Conservation (phyloP, 2,888 invertebrate species). For the Boloria selene region DNA sequence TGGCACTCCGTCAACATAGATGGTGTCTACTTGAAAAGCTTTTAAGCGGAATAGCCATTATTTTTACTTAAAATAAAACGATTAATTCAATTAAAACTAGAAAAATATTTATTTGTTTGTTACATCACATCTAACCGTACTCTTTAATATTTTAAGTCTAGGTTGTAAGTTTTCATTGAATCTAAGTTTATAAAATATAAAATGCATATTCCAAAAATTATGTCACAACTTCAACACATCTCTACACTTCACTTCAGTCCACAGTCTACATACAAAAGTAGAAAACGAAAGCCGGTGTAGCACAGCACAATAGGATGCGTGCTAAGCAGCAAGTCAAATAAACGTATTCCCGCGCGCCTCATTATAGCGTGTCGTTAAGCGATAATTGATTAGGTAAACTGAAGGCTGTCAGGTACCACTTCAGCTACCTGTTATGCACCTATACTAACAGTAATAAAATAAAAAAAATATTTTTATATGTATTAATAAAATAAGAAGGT, state of each 20-base stretch:
- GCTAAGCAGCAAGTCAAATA: constrained; percentile 65
- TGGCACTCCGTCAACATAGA: constrained; percentile 53
- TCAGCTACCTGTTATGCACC: constrained; percentile 9
- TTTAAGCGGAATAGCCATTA: neutral
- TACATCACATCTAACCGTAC: no score
- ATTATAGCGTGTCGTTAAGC: constrained; percentile 77
- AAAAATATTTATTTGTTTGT: no score
- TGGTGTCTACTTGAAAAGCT: constrained; percentile 8
- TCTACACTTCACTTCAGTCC: no score
- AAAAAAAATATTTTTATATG: neutral
- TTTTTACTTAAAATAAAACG: no score
- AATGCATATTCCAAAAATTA: no score
- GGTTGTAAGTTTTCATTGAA: no score
- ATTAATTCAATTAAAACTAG: no score
- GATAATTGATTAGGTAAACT: constrained; percentile 63
- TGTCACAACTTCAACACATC: no score
- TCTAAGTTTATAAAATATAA: no score
- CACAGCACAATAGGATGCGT: constrained; percentile 8
- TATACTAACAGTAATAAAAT: neutral
- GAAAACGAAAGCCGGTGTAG: constrained; percentile 17
- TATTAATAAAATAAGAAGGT: neutral
- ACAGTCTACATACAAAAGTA: neutral
- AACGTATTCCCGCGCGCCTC: constrained; percentile 56
- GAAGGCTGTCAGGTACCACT: constrained; percentile 31
- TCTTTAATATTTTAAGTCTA: no score